These are phyloP conservation scores for Parnassius glacialis DNA, from an alignment of 2,888 invertebrate genomes.

Conservation along the genomic window DNA sequence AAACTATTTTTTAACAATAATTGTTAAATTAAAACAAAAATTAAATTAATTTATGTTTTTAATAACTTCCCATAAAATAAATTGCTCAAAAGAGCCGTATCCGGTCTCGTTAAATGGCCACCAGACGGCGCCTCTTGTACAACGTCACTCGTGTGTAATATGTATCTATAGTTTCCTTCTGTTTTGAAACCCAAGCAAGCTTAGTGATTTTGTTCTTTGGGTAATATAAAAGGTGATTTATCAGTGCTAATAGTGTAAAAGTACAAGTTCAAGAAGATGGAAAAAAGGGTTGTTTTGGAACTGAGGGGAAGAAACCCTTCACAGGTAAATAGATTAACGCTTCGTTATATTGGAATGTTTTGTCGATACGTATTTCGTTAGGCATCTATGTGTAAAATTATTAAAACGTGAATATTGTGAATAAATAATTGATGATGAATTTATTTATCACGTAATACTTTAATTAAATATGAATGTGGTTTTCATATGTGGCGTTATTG, in stretches of 20 bases:
- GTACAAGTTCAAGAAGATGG: conserved; percentile 82
- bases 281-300: conserved; percentile 97
- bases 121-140: conserved; percentile 70
- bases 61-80: conserved; percentile 36
- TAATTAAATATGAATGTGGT: conserved; percentile 39
- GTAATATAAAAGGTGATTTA: conserved; percentile 57
- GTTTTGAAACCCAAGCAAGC: conserved; percentile 83
- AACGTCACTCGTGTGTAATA: conserved; percentile 71
- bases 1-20: conserved; percentile 1
- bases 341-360: conserved; percentile 74
- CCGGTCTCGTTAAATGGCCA: conserved; percentile 58
- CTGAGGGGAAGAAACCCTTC: conserved; percentile 94
- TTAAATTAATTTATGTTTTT: not conserved
- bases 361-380: conserved; percentile 78
- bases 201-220: conserved; percentile 72
- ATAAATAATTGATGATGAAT: conserved; percentile 33
- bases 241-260: conserved; percentile 60
- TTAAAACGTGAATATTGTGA: conserved; percentile 41
- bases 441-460: conserved; percentile 27
- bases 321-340: conserved; percentile 86
- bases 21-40: not conserved
- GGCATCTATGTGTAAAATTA: conserved; percentile 50
- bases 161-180: conserved; percentile 81
- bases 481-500: conserved; percentile 71
- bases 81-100: conserved; percentile 50